These are phyloP conservation scores for Arothron firmamentum DNA, from an alignment of 2,113 vertebrate species.

Conservation along the genomic window DNA sequence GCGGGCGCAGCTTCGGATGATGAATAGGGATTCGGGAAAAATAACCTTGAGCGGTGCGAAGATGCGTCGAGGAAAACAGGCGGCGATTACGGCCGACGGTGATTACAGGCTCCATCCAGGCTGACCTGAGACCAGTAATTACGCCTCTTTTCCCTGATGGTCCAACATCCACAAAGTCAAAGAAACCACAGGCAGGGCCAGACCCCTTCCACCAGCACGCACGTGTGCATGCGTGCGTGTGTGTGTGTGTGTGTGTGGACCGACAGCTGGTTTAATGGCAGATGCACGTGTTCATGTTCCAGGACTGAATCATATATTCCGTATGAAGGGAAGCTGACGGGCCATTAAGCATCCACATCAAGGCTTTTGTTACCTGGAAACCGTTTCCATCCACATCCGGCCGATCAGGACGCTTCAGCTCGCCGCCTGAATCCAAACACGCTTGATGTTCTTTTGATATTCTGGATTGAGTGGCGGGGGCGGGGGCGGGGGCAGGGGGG, in stretches of 20 bases:
- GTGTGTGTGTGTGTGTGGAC: too few relatives aligned
- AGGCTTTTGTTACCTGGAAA: conserved; percentile 67
- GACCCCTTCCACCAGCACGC: background rate
- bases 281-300: background rate
- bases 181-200: background rate
- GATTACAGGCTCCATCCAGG: conserved; percentile 6
- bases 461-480: conserved; percentile 26
- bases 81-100: conserved; percentile 19
- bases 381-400: conserved; percentile 48
- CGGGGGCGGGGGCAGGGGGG: conserved; percentile 6
- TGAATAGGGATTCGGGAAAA: conserved; percentile 48
- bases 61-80: conserved; percentile 5
- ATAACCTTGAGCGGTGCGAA: conserved; percentile 54
- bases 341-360: background rate
- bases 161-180: too few relatives aligned
- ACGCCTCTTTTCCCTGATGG: conserved; percentile 28
- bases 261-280: background rate
- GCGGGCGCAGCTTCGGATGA: conserved; percentile 45
- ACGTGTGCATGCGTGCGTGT: too few relatives aligned
- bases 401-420: conserved; percentile 47
- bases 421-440: conserved; percentile 56
- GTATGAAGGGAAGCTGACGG: background rate
- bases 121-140: conserved; percentile 24
- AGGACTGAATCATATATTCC: background rate
- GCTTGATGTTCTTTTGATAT: conserved; percentile 46